Conservation (phyloP, 2,113 vertebrate genomes). For the Oreotrochilus melanogaster region DNA sequence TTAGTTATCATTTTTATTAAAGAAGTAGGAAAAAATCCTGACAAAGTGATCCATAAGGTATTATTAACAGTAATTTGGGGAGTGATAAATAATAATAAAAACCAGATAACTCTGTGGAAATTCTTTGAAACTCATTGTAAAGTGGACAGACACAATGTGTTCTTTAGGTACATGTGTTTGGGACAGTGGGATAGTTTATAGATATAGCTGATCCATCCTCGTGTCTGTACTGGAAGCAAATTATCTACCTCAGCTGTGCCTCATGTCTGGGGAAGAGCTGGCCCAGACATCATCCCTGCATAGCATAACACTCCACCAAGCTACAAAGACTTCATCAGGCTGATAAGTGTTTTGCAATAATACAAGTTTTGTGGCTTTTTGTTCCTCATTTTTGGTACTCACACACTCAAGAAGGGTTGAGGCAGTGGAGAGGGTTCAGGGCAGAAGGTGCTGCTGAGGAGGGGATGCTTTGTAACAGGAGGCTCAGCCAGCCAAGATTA, state of each 20-base stretch:
- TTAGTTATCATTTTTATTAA: not conserved
- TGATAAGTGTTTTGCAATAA: not conserved
- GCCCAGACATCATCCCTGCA: not conserved
- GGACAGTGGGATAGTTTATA: not conserved
- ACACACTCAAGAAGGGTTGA: not conserved
- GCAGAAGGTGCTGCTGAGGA: not conserved
- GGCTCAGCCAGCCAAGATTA: not conserved
- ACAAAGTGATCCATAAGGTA: not conserved
- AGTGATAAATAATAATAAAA: not conserved
- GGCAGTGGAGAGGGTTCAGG: not conserved
- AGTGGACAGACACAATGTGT: not conserved
- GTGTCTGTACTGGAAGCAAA: not conserved
- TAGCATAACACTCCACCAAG: not conserved
- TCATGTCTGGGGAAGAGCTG: not conserved
- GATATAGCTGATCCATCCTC: not conserved
- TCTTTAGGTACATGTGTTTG: not conserved
- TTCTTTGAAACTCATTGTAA: not conserved
- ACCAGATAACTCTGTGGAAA: not conserved
- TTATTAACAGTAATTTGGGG: not conserved
- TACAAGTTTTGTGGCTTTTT: not conserved
- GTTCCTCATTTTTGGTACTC: not conserved
- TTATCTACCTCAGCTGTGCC: not conserved
- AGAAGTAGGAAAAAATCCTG: not conserved
- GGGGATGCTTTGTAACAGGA: fast-evolving
- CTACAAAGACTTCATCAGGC: not conserved